Evolutionary conservation across 2,888 invertebrate genomes (phyloP).

Genomic region (Ecdyonurus torrentis): DNA sequence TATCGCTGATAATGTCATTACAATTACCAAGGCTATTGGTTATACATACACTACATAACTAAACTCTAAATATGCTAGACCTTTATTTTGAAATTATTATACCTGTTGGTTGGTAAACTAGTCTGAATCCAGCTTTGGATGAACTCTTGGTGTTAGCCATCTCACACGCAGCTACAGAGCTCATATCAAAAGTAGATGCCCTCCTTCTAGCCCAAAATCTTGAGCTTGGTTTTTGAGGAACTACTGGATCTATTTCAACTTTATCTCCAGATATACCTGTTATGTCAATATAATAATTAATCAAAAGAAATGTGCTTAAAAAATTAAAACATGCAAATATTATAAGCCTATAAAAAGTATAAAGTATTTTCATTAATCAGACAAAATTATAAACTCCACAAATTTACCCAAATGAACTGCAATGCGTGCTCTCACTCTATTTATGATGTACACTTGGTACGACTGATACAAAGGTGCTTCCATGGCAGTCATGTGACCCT

Average conservation of each 20-base stretch:
- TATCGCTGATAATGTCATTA: too few relatives aligned
- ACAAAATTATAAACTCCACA: not conserved
- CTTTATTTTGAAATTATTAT: too few relatives aligned
- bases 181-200: conserved; percentile 66
- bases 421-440: conserved; percentile 63
- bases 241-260: conserved; percentile 76
- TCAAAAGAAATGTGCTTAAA: not conserved
- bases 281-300: conserved; percentile 12
- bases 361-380: not conserved
- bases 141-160: conserved; percentile 55
- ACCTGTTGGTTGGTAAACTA: conserved; percentile 36
- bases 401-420: conserved; percentile 55
- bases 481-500: conserved; percentile 57
- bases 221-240: conserved; percentile 30
- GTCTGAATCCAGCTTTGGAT: conserved; percentile 50
- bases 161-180: conserved; percentile 75
- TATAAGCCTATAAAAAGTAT: not conserved
- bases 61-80: too few relatives aligned
- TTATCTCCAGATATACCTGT: conserved; percentile 70
- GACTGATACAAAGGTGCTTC: conserved; percentile 79
- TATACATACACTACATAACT: too few relatives aligned
- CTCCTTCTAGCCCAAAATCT: conserved; percentile 46
- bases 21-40: too few relatives aligned
- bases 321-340: not conserved
- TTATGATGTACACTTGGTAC: conserved; percentile 57